phyloP scores from a whole-genome alignment of 2,113 vertebrate species.

The Centropristis striata region DNA sequence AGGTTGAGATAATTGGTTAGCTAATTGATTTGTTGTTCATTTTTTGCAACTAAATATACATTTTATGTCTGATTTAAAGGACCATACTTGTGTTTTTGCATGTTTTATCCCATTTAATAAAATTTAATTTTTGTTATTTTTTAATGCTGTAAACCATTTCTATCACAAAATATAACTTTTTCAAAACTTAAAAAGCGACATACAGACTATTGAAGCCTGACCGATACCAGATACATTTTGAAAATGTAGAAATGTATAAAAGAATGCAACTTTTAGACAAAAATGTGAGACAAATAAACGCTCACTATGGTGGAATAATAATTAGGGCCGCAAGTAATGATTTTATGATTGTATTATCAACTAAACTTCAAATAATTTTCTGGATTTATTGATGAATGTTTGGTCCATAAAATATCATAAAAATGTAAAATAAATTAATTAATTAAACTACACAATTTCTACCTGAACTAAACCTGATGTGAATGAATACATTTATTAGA shows the following conservation, averaged over 20 bases:
- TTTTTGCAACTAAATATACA: constrained; percentile 13
- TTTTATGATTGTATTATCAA: too few relatives aligned
- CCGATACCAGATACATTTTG: background rate
- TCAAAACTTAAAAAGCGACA: background rate
- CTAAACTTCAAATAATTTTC: too few relatives aligned
- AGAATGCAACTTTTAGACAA: too few relatives aligned
- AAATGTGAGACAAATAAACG: too few relatives aligned
- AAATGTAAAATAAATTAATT: background rate
- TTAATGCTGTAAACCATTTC: background rate
- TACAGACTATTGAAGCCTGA: background rate
- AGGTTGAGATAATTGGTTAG: constrained; percentile 44
- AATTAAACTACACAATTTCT: too few relatives aligned
- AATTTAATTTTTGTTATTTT: background rate
- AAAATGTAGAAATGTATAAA: too few relatives aligned
- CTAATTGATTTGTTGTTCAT: background rate
- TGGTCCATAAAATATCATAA: too few relatives aligned
- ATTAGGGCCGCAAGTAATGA: too few relatives aligned
- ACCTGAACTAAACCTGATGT: too few relatives aligned
- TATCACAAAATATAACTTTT: background rate
- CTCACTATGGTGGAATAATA: too few relatives aligned
- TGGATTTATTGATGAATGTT: too few relatives aligned
- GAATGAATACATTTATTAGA: too few relatives aligned
- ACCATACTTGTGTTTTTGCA: background rate
- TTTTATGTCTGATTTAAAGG: background rate
- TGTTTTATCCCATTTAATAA: constrained; percentile 5